Evolutionary conservation across 2,888 invertebrate genomes (phyloP).

Genomic region (Thelaira solivaga): DNA sequence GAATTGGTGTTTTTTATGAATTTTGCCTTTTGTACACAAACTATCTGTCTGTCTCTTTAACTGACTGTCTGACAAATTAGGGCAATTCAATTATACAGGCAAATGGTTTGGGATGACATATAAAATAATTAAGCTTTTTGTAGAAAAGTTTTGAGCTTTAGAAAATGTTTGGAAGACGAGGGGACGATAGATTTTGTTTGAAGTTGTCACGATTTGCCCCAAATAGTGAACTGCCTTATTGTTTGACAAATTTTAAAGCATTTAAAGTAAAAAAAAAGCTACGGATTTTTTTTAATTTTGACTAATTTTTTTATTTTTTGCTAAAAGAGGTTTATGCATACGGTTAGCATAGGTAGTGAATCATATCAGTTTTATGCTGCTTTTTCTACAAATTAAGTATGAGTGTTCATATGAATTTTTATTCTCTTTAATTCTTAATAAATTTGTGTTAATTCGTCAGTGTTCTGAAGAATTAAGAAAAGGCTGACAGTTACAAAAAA

Average conservation of each 20-base stretch:
- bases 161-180: too few species aligned
- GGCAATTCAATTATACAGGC: too few species aligned
- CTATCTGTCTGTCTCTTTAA: conserved; percentile 8
- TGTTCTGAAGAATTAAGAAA: too few species aligned
- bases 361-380: conserved; percentile 19
- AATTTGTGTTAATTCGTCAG: conserved; percentile 23
- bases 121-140: too few species aligned
- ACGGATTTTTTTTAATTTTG: background rate
- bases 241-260: conserved; percentile 28
- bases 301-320: background rate
- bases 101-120: too few species aligned
- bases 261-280: background rate
- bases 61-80: background rate
- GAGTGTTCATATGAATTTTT: conserved; percentile 4
- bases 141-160: too few species aligned
- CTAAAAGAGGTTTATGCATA: background rate
- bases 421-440: conserved; percentile 26
- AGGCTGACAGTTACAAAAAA: too few species aligned
- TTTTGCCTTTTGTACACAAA: conserved; percentile 34
- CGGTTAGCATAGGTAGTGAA: too few species aligned
- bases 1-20: conserved; percentile 10
- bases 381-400: conserved; percentile 14
- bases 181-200: too few species aligned
- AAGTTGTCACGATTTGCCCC: too few species aligned
- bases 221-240: too few species aligned